Evolutionary conservation across 2,113 vertebrate species (phyloP).

Genomic region (Orycteropus afer): DNA sequence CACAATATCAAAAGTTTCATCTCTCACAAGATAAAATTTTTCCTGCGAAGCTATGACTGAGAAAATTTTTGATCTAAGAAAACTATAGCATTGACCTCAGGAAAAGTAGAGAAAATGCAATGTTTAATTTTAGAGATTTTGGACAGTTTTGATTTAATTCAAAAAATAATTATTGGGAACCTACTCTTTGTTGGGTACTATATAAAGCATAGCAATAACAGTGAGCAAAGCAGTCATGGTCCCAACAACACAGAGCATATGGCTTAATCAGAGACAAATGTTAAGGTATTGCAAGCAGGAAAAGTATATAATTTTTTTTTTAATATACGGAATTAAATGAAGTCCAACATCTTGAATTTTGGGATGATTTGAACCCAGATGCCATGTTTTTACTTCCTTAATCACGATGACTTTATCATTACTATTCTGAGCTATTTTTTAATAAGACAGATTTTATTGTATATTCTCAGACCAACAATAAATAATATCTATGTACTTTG

Average conservation of each 20-base stretch:
- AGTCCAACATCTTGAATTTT: neutral
- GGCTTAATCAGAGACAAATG: neutral
- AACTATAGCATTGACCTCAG: slow-evolving; percentile 21
- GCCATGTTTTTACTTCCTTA: neutral
- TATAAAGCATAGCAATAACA: neutral
- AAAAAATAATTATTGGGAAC: neutral
- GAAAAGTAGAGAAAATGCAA: neutral
- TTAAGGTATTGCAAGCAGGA: neutral
- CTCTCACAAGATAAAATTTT: neutral
- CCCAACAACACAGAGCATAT: neutral
- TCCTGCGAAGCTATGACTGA: neutral
- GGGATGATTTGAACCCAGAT: neutral
- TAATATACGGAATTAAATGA: neutral
- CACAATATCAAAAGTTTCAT: neutral
- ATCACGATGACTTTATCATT: neutral
- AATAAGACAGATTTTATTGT: neutral
- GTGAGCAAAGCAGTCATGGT: neutral
- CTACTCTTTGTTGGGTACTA: neutral
- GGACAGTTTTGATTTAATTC: neutral
- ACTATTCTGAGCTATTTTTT: neutral
- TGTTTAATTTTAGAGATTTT: neutral
- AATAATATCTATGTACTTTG: neutral
- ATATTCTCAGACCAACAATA: neutral
- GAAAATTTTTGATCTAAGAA: slow-evolving; percentile 10
- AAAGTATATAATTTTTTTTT: no score